Evolutionary conservation across 2,888 invertebrate species (phyloP).

Genomic region (Petrophora chlorosata): DNA sequence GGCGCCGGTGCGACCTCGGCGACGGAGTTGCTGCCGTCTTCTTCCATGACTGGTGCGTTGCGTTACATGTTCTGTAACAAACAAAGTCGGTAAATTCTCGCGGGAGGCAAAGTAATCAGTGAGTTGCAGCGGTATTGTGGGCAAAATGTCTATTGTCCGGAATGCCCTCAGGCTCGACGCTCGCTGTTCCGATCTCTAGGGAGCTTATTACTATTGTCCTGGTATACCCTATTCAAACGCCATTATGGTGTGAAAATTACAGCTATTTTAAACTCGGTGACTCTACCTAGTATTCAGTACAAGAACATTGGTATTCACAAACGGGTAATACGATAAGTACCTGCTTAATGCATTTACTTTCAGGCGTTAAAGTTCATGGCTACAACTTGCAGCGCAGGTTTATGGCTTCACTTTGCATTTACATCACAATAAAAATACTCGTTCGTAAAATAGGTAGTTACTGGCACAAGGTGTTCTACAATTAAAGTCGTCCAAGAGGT

Average conservation of each 20-base stretch:
- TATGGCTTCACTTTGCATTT: conserved; percentile 53
- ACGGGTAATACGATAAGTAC: conserved; percentile 7
- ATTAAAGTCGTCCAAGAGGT: conserved; percentile 40
- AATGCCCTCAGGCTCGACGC: conserved; percentile 46
- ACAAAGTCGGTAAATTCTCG: conserved; percentile 31
- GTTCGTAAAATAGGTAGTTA: conserved; percentile 27
- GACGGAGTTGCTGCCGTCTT: conserved; percentile 53
- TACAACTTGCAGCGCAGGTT: conserved; percentile 40
- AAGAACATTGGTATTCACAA: conserved; percentile 8
- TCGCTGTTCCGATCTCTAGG: conserved; percentile 54
- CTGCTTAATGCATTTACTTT: conserved; percentile 33
- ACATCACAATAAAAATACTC: conserved; percentile 45
- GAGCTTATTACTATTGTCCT: conserved; percentile 62
- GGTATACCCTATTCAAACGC: conserved; percentile 47
- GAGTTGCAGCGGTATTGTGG: conserved; percentile 55
- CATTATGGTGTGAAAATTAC: conserved; percentile 12
- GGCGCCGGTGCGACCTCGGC: conserved; percentile 48
- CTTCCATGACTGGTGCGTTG: conserved; percentile 64
- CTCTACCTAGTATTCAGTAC: neutral
- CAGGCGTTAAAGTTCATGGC: conserved; percentile 46
- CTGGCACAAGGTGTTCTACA: conserved; percentile 25
- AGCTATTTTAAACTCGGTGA: conserved; percentile 18
- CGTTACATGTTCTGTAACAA: conserved; percentile 80
- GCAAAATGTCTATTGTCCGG: conserved; percentile 55
- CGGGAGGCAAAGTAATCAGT: conserved; percentile 51